Base-by-base conservation (phyloP, 2,113 vertebrate genomes). In the Clarias batrachus region DNA sequence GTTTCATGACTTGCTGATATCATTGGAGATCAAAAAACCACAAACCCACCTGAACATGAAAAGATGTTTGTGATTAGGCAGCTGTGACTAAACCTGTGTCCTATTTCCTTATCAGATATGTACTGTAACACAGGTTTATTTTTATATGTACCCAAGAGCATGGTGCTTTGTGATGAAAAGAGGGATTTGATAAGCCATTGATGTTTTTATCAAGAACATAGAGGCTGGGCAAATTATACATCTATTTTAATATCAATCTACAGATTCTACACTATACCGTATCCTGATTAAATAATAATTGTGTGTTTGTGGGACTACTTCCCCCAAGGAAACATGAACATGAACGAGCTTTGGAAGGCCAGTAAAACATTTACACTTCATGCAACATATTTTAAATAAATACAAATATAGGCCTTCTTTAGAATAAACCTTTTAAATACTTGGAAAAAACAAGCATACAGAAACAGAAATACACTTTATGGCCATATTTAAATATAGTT, bases 21-120 rank as follows among this genome's bases (percentile, higher is more conserved):
- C 33, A 60, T 37, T 13, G 14, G 9, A 73, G 84, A 79, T 79
- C 74, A 88, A 11, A 52, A 59, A 41, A 82, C 21, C 17, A n/a
- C n/a, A 59, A 48, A 19, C 37, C 16, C 52, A 11, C 11, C 13
- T 66, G 11, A 70, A 71, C 30, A 89, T 74, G 33, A 73, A 41
- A 41, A 41, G 71, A 48, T 10, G 1, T 0, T 12, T 57, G 76
- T 78, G 19, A 79, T 84, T 33, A 84, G 81, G 23, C 10, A 25
- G 14, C 8, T 60, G 37, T 88, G 56, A 33, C 41, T 70, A 56
- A 78, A 78, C 52, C n/a, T 57, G 52, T 4, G 3, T 30, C 3
- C 7, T 13, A 14, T 85, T 85, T 62, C 41, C 73, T 85, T 65
- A 25, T 62, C 70, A 62, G 70, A 60, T 77, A 13, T 25, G 13